Conservation (phyloP, 2,888 invertebrate species). For the Agrotis ipsilon region DNA sequence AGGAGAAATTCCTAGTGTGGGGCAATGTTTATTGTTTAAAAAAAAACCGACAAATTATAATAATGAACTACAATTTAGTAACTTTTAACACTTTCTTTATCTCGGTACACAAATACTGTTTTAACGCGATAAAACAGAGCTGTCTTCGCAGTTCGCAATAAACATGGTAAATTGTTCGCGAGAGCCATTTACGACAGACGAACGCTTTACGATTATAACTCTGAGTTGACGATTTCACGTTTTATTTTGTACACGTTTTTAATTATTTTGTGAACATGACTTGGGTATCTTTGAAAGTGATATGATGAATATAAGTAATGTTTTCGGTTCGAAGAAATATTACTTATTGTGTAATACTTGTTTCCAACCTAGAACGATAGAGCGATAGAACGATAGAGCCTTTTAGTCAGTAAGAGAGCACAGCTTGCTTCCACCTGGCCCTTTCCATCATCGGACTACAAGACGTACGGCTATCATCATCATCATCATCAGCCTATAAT, state of each 20-base stretch:
- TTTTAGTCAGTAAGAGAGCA: too few relatives aligned
- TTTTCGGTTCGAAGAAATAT: neutral
- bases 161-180: constrained; percentile 61
- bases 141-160: constrained; percentile 52
- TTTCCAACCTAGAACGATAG: too few relatives aligned
- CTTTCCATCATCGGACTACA: too few relatives aligned
- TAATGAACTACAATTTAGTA: constrained; percentile 3
- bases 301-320: too few relatives aligned
- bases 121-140: constrained; percentile 45
- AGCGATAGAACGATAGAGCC: too few relatives aligned
- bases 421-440: too few relatives aligned
- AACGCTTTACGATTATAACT: constrained; percentile 54
- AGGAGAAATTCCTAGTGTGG: too few relatives aligned
- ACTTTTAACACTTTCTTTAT: constrained; percentile 21
- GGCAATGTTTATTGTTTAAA: too few relatives aligned
- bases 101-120: constrained; percentile 15
- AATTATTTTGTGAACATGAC: constrained; percentile 2
- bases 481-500: too few relatives aligned
- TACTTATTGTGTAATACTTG: too few relatives aligned
- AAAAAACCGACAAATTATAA: constrained; percentile 4
- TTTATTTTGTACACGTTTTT: constrained; percentile 24
- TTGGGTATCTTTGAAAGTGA: neutral
- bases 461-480: too few relatives aligned
- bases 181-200: constrained; percentile 59
- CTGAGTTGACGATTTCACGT: constrained; percentile 30